Base-by-base conservation (phyloP, 2,113 vertebrate genomes). In the Bufo gargarizans region DNA sequence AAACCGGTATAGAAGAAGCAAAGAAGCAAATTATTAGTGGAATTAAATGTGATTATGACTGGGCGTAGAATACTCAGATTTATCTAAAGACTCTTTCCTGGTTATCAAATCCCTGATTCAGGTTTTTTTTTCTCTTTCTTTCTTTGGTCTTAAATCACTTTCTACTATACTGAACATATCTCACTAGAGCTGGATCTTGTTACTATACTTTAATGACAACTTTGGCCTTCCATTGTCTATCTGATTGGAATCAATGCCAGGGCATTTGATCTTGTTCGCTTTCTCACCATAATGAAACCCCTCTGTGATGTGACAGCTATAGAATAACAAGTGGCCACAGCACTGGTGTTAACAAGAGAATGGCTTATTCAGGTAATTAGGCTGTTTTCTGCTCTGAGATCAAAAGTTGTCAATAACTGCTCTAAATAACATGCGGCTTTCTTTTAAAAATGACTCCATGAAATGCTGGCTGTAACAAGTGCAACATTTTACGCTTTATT, bases 301-400 rank as follows among this genome's bases (percentile, higher is more conserved):
- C 92, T 90, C 91, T 95, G 93, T 93, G 94, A 94, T 93, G 94
- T 95, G 94, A 94, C 94, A 95, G 94, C 92, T 93, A 93, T 92
- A 89, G 94, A 94, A 94, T 94, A 94, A 93, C 94, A 95, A 95
- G 94, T 96, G 94, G 93, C 95, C 94, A 93, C 94, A 94, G 94
- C 93, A 91, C 93, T 93, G 93, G 93, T 94, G 94, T 94, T 95
- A 95, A 96, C 94, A 95, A 95, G 95, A 94, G 94, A 94, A 95
- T 94, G 93, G 93, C 94, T 93, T 91, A 91, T 90, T 90, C 91
- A 91, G 92, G 94, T 95, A 95, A 96, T 95, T 94, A 96, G 93
- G 91, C 92, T 94, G 94, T 93, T 94, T 95, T 93, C 92, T 94
- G 92, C 91, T 94, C 93, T 93, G 91, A 92, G 92, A 94, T 94